Evolutionary conservation across 2,888 invertebrate genomes (phyloP).

Genomic region (Yponomeuta malinellus): DNA sequence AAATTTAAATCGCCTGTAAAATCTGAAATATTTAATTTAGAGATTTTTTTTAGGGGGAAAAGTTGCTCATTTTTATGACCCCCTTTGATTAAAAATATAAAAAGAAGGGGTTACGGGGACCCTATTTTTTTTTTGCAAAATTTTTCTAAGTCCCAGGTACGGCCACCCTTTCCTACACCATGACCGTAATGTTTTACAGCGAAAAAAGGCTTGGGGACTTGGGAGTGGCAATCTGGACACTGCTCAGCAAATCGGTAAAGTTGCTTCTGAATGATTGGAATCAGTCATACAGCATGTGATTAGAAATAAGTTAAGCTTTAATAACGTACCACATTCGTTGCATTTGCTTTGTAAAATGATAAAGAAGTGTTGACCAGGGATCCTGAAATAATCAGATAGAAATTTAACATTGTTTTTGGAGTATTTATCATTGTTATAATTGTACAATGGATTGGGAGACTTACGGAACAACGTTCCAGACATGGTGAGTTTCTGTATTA

Average conservation of each 20-base stretch:
- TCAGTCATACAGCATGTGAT: background rate
- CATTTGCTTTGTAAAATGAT: slow-evolving; percentile 41
- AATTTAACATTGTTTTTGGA: slow-evolving; percentile 1
- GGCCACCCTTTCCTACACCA: no score
- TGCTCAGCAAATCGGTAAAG: background rate
- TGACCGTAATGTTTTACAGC: no score
- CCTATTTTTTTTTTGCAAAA: no score
- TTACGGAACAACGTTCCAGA: slow-evolving; percentile 58
- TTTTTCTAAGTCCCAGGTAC: no score
- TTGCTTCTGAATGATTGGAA: background rate
- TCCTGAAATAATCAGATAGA: slow-evolving; percentile 40
- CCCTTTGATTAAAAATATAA: no score
- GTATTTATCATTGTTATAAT: slow-evolving; percentile 4
- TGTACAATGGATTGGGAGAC: slow-evolving; percentile 22
- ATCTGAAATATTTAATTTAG: no score
- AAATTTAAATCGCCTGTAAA: no score
- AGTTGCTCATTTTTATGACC: no score
- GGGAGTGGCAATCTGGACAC: no score
- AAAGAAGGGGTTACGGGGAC: no score
- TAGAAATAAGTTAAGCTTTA: background rate
- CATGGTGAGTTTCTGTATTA: slow-evolving; percentile 30
- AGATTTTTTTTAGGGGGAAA: no score
- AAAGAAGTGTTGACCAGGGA: slow-evolving; percentile 44
- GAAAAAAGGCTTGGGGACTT: no score
- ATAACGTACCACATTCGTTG: slow-evolving; percentile 30